Evolutionary conservation across 1,140 invertebrate genomes (phyloP), one percentile per base, ranked within the genome.

Genomic region (Aphaenogaster rudis): DNA sequence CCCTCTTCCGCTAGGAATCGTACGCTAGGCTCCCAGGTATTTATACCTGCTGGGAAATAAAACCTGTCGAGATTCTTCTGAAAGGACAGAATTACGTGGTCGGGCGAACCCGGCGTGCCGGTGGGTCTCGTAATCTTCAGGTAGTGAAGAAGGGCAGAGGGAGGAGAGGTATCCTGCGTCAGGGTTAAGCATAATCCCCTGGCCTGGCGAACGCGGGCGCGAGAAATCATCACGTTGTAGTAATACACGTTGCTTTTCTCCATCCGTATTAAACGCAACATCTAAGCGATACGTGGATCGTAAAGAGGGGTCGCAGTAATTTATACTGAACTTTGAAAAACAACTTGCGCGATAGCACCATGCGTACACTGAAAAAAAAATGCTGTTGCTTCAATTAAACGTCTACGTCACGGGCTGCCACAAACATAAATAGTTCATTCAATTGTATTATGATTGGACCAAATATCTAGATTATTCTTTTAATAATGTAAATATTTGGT

Each of bases 41-140:
- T 61, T 63, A 33, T 84, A 74, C 42, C 86, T 66, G 71, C 39
- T 50, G 15, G 72, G 52, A 50, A 74, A 88, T 72, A 88, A 86
- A 86, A 85, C 86, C 69, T 48, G 48, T 52, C 61, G 80, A 48
- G 67, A 48, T 63, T 87, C 66, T 57, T 86, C 81, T 48, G 84
- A 50, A 66, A 80, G 74, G 74, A 79, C 74, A 79, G 84, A 77
- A 86, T 80, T 80, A 86, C 48, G 76, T 86, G 36, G 11, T 54
- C 52, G 76, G 36, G 28, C n/a, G 50, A 76, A 50, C 33, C 13
- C 33, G 17, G n/a, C 69, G 13, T 48, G 42, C 52, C 45, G 52
- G 42, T 61, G 17, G 69, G 69, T 84, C 80, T n/a, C 42, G 39
- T 50, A 84, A 74, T 61, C n/a, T 76, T 76, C 69, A 76, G 80